A percentile compares a stretch with the other conserved stretches of the same genome.
phyloP scores from a whole-genome alignment of 2,888 invertebrate species.

The Brassicogethes aeneus region DNA sequence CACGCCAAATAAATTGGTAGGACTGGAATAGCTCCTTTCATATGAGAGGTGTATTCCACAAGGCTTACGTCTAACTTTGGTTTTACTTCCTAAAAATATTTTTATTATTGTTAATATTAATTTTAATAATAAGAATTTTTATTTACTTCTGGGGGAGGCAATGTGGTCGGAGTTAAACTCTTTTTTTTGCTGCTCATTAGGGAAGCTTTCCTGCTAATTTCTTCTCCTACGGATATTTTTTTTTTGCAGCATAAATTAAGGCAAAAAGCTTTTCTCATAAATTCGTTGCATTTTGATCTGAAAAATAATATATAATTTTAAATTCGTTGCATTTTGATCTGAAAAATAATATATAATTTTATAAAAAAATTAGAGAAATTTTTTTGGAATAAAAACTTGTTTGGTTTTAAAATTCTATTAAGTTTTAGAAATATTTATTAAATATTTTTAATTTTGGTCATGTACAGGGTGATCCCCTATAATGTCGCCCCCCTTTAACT shows the following conservation, averaged over 20 bases:
- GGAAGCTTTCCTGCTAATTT: constrained; percentile 53
- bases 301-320: constrained; percentile 10
- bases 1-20: constrained; percentile 79
- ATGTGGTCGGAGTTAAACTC: constrained; percentile 49
- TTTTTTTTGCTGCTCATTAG: constrained; percentile 57
- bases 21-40: constrained; percentile 88
- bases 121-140: constrained; percentile 1
- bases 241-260: constrained; percentile 23
- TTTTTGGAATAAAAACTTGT: not conserved
- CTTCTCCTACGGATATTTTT: constrained; percentile 29
- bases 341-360: constrained; percentile 10
- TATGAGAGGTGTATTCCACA: constrained; percentile 76
- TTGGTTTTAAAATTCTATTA: too few relatives aligned
- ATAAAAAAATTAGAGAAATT: constrained; percentile 1
- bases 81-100: constrained; percentile 53
- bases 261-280: constrained; percentile 32
- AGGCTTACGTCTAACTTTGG: constrained; percentile 68
- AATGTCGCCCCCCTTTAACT: too few relatives aligned
- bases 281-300: constrained; percentile 25
- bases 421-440: too few relatives aligned
- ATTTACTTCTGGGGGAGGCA: constrained; percentile 45
- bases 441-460: too few relatives aligned
- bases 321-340: constrained; percentile 19
- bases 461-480: too few relatives aligned
- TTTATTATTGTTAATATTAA: constrained; percentile 1